A percentile compares a stretch with the other conserved stretches of the same genome.
Evolutionary conservation across 2,113 vertebrate species (phyloP).

Genomic region (Panthera leo): DNA sequence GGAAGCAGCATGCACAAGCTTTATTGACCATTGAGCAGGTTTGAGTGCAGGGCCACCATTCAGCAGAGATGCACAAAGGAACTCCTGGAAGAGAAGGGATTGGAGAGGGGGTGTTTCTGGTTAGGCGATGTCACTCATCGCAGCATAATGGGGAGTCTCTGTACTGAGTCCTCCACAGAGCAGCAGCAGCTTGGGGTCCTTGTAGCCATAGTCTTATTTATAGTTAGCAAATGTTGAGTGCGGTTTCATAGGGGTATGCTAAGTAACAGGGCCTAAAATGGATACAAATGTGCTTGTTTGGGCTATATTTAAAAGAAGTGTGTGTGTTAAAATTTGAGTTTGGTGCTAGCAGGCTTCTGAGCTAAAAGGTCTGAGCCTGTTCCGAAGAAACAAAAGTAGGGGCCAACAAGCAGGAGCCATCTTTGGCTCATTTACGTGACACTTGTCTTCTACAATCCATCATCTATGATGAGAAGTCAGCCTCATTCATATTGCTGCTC

Average conservation of each 20-base stretch:
- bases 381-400: neutral
- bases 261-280: neutral
- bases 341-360: neutral
- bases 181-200: neutral
- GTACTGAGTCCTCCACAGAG: neutral
- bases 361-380: neutral
- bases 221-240: neutral
- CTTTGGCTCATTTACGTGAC: neutral
- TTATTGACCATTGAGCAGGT: neutral
- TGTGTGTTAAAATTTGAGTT: neutral
- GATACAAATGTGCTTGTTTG: neutral
- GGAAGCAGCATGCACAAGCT: neutral
- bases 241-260: neutral
- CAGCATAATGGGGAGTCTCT: neutral
- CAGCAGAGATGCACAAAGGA: neutral
- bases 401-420: neutral
- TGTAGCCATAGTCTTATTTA: neutral
- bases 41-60: neutral
- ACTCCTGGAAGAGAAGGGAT: too few relatives aligned
- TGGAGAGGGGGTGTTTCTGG: accelerated
- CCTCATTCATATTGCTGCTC: neutral
- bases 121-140: neutral
- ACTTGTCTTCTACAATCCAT: neutral
- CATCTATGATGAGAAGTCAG: neutral
- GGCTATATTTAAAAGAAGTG: neutral